Evolutionary conservation across 2,888 invertebrate genomes (phyloP).

Genomic region (Macropis europaea): DNA sequence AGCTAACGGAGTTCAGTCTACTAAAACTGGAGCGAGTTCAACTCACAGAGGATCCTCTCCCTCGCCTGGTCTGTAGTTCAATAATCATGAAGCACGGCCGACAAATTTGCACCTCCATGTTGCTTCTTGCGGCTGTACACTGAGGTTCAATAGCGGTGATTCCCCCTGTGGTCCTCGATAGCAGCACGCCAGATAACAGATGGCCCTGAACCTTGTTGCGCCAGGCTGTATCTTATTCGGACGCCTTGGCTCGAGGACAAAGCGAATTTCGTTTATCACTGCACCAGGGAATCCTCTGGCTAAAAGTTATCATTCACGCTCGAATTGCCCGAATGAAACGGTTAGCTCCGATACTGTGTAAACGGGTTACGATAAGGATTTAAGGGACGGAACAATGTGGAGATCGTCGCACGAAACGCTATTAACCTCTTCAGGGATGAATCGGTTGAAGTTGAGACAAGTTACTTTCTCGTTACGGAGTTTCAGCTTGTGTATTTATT

Average conservation of each 20-base stretch:
- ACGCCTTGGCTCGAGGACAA: not conserved
- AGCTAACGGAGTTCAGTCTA: slow-evolving; percentile 4
- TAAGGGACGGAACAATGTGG: too few relatives aligned
- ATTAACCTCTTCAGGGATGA: too few relatives aligned
- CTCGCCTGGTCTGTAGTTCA: not conserved
- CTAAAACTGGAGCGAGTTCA: slow-evolving; percentile 13
- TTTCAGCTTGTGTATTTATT: too few relatives aligned
- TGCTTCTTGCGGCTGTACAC: slow-evolving; percentile 21
- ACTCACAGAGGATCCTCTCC: not conserved
- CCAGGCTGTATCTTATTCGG: slow-evolving; percentile 8
- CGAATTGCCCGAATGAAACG: not conserved
- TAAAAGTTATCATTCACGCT: slow-evolving; percentile 8
- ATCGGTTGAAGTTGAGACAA: slow-evolving; percentile 37
- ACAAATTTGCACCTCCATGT: slow-evolving; percentile 45
- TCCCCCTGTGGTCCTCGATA: slow-evolving; percentile 19
- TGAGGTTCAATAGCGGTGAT: slow-evolving; percentile 27
- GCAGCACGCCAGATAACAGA: slow-evolving; percentile 13
- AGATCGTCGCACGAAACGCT: too few relatives aligned
- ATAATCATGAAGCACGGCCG: slow-evolving; percentile 26
- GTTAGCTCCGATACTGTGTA: not conserved
- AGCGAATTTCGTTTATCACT: slow-evolving; percentile 16
- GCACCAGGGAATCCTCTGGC: not conserved
- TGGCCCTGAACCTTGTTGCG: slow-evolving; percentile 32
- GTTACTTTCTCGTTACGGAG: too few relatives aligned
- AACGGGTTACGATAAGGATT: too few relatives aligned